Percentiles rank a stretch among this genome's conserved stretches.
Conservation (phyloP, 2,113 vertebrate genomes). For the Sigmodon hispidus region DNA sequence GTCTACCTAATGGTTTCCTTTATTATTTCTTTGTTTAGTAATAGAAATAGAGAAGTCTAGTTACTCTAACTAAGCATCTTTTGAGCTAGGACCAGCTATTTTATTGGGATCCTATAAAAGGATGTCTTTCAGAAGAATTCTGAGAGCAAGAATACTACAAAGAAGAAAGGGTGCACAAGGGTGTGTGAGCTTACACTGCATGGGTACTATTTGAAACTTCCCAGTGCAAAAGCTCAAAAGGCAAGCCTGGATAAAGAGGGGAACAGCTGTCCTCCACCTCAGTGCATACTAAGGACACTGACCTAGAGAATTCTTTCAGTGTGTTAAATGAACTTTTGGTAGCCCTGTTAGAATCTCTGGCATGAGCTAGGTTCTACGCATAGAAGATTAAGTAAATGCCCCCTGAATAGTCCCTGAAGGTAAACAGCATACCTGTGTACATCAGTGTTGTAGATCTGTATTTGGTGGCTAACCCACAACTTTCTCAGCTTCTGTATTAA, state of each 20-base stretch:
- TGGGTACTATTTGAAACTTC: neutral
- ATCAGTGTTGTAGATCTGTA: neutral
- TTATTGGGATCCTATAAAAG: neutral
- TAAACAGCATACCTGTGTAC: fast-evolving
- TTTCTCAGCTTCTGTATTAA: neutral
- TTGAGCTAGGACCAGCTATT: neutral
- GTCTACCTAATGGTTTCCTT: neutral
- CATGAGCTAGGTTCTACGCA: fast-evolving
- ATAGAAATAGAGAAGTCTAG: neutral
- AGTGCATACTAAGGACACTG: neutral
- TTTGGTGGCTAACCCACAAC: neutral
- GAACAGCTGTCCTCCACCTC: neutral
- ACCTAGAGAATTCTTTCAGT: neutral
- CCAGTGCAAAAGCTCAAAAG: neutral
- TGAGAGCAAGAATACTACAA: neutral
- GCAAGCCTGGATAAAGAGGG: neutral
- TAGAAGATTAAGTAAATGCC: neutral
- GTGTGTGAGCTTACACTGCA: neutral
- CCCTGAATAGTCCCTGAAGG: neutral
- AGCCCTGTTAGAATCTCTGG: neutral
- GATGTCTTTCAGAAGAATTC: neutral
- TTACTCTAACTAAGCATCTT: neutral
- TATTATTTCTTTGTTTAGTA: neutral
- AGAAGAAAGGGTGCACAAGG: neutral
- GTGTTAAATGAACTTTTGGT: neutral